Conservation (phyloP, 2,113 vertebrate species). For the Stictonetta naevosa region DNA sequence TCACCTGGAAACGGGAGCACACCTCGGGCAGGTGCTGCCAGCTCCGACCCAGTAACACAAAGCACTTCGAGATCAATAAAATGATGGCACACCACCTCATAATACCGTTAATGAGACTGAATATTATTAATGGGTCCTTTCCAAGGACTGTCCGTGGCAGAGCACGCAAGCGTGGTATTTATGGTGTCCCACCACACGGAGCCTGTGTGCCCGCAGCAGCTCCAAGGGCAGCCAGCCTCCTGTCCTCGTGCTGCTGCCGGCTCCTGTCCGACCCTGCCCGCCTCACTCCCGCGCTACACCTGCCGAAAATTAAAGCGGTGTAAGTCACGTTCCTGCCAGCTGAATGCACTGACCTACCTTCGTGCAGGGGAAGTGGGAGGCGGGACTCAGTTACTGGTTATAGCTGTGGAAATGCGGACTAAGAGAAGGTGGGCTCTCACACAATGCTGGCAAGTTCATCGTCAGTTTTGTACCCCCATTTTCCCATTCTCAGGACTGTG, state of each 20-base stretch:
- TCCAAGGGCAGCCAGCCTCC: neutral
- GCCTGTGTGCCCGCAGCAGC: neutral
- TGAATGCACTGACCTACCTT: neutral
- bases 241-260: fast-evolving
- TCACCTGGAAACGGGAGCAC: neutral
- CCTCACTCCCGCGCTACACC: neutral
- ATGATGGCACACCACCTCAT: neutral
- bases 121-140: neutral
- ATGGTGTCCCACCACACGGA: neutral
- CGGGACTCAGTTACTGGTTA: fast-evolving
- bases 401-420: neutral
- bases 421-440: neutral
- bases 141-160: fast-evolving
- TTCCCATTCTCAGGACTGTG: neutral
- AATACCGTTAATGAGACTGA: neutral
- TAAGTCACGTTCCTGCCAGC: neutral
- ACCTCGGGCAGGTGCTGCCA: neutral
- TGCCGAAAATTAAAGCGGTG: neutral
- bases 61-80: neutral
- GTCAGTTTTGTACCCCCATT: neutral
- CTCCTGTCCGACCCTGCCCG: neutral
- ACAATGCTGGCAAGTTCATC: neutral
- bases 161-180: fast-evolving
- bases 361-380: neutral
- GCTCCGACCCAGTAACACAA: neutral